phyloP scores from a whole-genome alignment of 1,140 invertebrate species.

The Drosophila equinoxialis region DNA sequence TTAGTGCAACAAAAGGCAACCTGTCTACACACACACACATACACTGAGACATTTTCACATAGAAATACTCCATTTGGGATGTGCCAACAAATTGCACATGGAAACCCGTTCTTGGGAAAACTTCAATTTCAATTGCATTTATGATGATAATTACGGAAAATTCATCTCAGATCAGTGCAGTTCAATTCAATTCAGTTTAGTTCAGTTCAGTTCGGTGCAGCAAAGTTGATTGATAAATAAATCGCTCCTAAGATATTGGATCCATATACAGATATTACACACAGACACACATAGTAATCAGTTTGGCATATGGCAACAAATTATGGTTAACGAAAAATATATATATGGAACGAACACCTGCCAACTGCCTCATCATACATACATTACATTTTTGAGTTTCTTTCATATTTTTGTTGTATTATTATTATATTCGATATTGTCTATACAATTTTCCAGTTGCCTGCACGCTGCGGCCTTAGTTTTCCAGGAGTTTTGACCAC shows the following conservation, averaged over 20 bases:
- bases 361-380: constrained; percentile 29
- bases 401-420: constrained; percentile 15
- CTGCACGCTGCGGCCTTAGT: constrained; percentile 35
- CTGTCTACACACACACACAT: constrained; percentile 32
- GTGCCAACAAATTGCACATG: constrained; percentile 59
- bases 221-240: constrained; percentile 71
- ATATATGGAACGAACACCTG: constrained; percentile 56
- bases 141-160: constrained; percentile 56
- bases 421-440: constrained; percentile 51
- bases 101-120: constrained; percentile 74
- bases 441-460: constrained; percentile 76
- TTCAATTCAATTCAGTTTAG: background rate
- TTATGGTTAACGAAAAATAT: constrained; percentile 34
- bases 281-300: background rate
- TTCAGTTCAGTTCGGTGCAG: background rate
- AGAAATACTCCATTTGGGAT: constrained; percentile 20
- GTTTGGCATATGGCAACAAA: constrained; percentile 14
- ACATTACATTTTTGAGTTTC: constrained; percentile 1
- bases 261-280: constrained; percentile 48
- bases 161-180: constrained; percentile 22
- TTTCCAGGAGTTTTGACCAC: constrained; percentile 54
- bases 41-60: background rate
- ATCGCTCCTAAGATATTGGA: constrained; percentile 65
- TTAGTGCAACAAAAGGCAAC: constrained; percentile 77
- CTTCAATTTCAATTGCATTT: constrained; percentile 65